Base-by-base conservation (phyloP, 2,797 vertebrate genomes). In the Semotilus atromaculatus region DNA sequence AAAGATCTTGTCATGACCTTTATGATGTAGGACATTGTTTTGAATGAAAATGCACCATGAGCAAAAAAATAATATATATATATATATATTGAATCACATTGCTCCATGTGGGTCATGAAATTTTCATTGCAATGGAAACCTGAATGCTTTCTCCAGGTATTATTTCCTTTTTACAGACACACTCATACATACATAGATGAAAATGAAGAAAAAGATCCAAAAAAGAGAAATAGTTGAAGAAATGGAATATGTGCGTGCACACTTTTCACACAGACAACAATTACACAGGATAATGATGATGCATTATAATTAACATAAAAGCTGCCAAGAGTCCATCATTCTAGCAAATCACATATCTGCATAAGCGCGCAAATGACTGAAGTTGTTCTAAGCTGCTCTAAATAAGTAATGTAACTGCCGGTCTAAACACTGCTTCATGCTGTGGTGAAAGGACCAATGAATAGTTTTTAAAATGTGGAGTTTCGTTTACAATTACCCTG, bases 301-400 rank as follows among this genome's bases (percentile, higher is more conserved):
- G 51, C 74, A 84, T 68, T 84, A 70, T 77, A 84, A 84, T 77
- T 78, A 84, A 34, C 64, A 84, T 68, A 68, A 83, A 83, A 77
- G 74, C 81, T 36, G 40, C 60, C 43, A 58, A 74, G 58, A 83
- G 73, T 77, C 64, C 73, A 84, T 77, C 58, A 84, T 77, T 84
- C 73, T 40, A 43, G 53, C 29, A 23, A 75, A 62, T 36, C 26
- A 53, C 21, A 68, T 45, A 77, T 76, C 80, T 71, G 66, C 43
- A 45, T 43, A 66, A 68, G 81, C 16, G 45, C 70, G n/a, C 51
- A 40, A 76, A 80, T 70, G 51, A 84, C 70, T 73, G 48, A 68
- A 80, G 45, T 60, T 60, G 62, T 62, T 87, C 71, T 68, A 58
- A 86, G 34, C 67, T 70, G 53, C 67, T 83, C 75, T 34, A 64